phyloP scores from a whole-genome alignment of 2,797 vertebrate species.

The Oceanodroma leucorhoa region DNA sequence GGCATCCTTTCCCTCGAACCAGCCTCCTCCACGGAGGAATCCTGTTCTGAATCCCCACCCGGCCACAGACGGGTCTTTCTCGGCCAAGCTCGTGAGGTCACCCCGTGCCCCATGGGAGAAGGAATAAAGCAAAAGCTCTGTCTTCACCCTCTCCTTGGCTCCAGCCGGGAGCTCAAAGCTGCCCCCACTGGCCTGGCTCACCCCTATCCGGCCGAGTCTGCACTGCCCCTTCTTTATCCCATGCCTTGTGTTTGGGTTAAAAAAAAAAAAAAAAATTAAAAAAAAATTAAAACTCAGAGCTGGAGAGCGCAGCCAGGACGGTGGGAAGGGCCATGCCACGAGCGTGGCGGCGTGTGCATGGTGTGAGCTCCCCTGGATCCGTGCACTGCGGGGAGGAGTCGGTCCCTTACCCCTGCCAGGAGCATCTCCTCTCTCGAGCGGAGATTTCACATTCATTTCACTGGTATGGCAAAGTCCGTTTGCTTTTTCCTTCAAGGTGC shows the following conservation, averaged over 20 bases:
- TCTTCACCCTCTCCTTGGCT: neutral
- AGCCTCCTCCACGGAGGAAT: neutral
- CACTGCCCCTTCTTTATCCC: conserved; percentile 1
- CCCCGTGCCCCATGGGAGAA: accelerated
- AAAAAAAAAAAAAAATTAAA: neutral
- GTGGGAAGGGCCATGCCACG: neutral
- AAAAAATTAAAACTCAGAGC: neutral
- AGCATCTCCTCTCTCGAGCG: conserved; percentile 22
- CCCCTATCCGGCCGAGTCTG: neutral
- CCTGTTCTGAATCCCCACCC: neutral
- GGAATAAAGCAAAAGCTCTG: neutral
- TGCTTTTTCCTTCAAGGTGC: conserved; percentile 68
- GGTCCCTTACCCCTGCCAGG: neutral
- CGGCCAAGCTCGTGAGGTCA: neutral
- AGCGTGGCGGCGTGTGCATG: neutral
- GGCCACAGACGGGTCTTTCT: neutral
- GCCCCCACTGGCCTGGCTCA: neutral
- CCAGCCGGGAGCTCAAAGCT: neutral
- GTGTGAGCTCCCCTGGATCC: neutral
- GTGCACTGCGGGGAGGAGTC: neutral
- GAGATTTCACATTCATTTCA: conserved; percentile 73
- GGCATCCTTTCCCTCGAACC: neutral
- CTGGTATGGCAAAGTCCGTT: conserved; percentile 43
- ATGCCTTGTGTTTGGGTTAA: neutral
- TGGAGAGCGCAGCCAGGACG: neutral